phyloP scores from a whole-genome alignment of 2,113 vertebrate genomes.

The Cercocebus atys region DNA sequence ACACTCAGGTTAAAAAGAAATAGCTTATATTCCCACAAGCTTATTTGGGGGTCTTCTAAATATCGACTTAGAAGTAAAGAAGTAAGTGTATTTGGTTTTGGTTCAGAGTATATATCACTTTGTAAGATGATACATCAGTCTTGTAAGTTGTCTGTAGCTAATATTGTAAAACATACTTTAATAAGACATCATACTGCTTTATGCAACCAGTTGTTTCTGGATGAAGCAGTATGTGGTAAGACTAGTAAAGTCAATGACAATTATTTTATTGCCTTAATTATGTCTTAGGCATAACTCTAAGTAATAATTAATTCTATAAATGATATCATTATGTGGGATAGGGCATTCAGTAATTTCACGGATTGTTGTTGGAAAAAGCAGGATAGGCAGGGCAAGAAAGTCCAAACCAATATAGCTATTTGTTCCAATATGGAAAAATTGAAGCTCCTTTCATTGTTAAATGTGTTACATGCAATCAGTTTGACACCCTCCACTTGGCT shows the following conservation, averaged over 20 bases:
- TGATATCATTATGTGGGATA: background rate
- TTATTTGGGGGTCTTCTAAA: background rate
- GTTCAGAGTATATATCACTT: background rate
- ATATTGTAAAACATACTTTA: constrained; percentile 13
- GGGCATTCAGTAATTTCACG: background rate
- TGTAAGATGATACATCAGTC: background rate
- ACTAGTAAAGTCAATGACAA: background rate
- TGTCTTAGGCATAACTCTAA: background rate
- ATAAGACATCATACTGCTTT: background rate
- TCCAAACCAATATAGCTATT: background rate
- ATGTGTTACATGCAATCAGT: background rate
- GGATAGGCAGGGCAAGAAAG: background rate
- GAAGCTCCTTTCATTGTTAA: background rate
- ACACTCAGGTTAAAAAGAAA: background rate
- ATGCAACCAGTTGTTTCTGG: background rate
- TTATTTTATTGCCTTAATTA: background rate
- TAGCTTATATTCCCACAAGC: background rate
- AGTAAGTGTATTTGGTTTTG: background rate
- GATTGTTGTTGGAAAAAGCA: background rate
- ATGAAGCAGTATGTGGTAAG: background rate
- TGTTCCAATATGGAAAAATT: background rate
- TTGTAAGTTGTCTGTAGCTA: background rate
- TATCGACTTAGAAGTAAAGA: background rate
- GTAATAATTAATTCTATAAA: background rate
- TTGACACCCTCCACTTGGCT: background rate